These are phyloP conservation scores for Plebejus melissa DNA, from an alignment of 2,888 invertebrate species.

Conservation along the genomic window DNA sequence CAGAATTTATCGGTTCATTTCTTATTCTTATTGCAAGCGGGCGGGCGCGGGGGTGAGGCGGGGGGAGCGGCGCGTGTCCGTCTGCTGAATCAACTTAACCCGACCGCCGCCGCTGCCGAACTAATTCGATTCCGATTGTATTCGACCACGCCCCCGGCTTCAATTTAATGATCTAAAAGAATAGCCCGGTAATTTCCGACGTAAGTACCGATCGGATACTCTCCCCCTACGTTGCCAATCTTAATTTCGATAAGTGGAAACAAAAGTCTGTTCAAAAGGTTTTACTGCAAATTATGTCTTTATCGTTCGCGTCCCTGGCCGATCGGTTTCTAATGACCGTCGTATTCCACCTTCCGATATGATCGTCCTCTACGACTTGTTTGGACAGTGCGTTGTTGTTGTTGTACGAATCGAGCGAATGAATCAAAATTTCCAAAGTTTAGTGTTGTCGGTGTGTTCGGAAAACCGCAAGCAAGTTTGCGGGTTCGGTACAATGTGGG, in stretches of 20 bases:
- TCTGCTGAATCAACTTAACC: slow-evolving; percentile 70
- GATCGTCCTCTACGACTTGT: neutral
- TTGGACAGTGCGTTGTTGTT: neutral
- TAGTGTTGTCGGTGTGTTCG: slow-evolving; percentile 45
- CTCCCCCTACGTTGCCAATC: slow-evolving; percentile 19
- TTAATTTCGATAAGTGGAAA: slow-evolving; percentile 26
- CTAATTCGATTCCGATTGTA: slow-evolving; percentile 76
- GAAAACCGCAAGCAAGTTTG: slow-evolving; percentile 66
- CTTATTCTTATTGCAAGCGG: slow-evolving; percentile 60
- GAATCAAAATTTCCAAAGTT: slow-evolving; percentile 47
- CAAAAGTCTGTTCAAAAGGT: slow-evolving; percentile 8
- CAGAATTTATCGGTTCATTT: slow-evolving; percentile 52
- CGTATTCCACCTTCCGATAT: neutral
- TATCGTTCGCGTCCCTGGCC: neutral
- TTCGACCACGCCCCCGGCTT: slow-evolving; percentile 65
- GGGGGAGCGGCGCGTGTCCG: slow-evolving; percentile 53
- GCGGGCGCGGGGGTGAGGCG: slow-evolving; percentile 35
- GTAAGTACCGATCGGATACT: slow-evolving; percentile 30
- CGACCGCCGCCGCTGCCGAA: slow-evolving; percentile 66
- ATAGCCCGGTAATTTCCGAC: slow-evolving; percentile 48
- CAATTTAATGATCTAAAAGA: slow-evolving; percentile 67
- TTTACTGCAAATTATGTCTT: slow-evolving; percentile 11
- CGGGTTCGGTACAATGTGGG: slow-evolving; percentile 58
- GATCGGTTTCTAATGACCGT: slow-evolving; percentile 12
- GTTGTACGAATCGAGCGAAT: neutral